phyloP scores from a whole-genome alignment of 2,113 vertebrate genomes.

The Chaetops frenatus region DNA sequence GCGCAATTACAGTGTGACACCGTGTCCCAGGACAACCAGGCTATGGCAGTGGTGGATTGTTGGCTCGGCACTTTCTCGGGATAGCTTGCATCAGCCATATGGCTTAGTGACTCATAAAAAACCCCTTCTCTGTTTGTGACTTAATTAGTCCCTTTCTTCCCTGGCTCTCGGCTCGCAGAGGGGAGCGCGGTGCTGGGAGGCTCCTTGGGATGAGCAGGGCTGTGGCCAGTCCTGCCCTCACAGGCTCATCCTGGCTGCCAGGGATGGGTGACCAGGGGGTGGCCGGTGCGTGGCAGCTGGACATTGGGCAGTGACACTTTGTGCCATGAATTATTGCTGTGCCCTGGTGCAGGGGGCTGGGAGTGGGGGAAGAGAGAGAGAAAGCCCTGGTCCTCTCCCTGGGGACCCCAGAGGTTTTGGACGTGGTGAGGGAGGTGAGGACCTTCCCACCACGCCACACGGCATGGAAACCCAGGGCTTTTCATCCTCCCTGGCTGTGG shows the following conservation, averaged over 20 bases:
- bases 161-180: neutral
- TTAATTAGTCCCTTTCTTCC: neutral
- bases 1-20: neutral
- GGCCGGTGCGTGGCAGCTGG: neutral
- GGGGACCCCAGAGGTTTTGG: neutral
- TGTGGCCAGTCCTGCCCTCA: neutral
- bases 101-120: neutral
- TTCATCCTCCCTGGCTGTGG: neutral
- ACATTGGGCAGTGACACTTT: neutral
- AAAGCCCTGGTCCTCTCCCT: neutral
- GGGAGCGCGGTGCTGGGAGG: neutral
- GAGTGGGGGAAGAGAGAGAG: accelerated
- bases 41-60: accelerated
- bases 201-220: neutral
- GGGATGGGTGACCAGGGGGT: accelerated
- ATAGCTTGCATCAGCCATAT: neutral
- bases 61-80: neutral
- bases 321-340: accelerated
- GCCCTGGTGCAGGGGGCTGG: neutral
- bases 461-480: neutral
- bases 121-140: neutral
- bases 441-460: accelerated
- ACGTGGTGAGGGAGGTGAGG: neutral
- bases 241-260: neutral
- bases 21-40: neutral